Evolutionary conservation across 1,140 invertebrate species (phyloP).

Genomic region (Drosophila elegans): DNA sequence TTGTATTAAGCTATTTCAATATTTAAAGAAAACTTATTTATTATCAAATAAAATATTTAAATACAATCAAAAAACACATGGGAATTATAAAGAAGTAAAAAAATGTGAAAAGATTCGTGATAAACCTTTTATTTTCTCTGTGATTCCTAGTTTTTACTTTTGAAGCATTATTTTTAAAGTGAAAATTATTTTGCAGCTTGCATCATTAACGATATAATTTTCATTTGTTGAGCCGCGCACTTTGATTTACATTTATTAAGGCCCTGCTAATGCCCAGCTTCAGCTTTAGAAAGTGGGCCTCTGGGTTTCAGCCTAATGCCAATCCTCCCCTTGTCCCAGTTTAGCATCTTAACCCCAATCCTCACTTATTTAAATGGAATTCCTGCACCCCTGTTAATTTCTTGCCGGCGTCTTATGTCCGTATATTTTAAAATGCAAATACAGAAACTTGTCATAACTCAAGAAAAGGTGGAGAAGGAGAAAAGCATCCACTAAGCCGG

Average conservation of each 20-base stretch:
- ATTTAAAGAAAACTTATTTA: no score
- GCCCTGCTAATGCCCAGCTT: slow-evolving; percentile 3
- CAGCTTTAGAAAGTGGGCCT: neutral
- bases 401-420: slow-evolving; percentile 25
- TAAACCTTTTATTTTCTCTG: no score
- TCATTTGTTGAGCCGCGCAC: slow-evolving; percentile 1
- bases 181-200: neutral
- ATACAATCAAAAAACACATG: no score
- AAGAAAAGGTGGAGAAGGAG: neutral
- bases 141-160: no score
- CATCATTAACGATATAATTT: slow-evolving; percentile 3
- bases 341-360: slow-evolving; percentile 39
- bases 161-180: no score
- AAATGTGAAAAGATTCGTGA: no score
- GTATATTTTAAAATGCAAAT: slow-evolving; percentile 55
- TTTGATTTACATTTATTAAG: slow-evolving; percentile 10
- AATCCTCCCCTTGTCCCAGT: slow-evolving; percentile 2
- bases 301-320: slow-evolving; percentile 13
- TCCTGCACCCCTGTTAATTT: slow-evolving; percentile 6
- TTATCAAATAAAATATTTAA: no score
- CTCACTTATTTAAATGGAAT: slow-evolving; percentile 45
- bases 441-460: slow-evolving; percentile 47
- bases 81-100: no score
- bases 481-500: slow-evolving; percentile 14
- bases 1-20: no score